Conservation (phyloP, 2,888 invertebrate genomes). For the Acheta domesticus region DNA sequence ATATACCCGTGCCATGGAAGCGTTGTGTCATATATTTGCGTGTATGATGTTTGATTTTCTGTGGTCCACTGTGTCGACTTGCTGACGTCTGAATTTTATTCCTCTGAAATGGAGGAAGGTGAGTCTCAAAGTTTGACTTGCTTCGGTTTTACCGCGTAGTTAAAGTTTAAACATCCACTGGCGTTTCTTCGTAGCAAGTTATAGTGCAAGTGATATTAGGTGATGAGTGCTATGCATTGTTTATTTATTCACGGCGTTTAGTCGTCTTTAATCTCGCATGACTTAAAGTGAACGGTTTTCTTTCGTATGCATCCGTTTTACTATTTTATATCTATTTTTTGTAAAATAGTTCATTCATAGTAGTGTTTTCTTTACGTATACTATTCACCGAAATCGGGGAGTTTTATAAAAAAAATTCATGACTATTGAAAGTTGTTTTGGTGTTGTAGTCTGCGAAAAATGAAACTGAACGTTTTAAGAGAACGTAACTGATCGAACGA, state of each 20-base stretch:
- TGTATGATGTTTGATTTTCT: constrained; percentile 2
- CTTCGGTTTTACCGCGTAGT: constrained; percentile 2
- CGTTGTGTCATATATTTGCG: constrained; percentile 1
- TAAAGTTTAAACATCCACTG: background rate
- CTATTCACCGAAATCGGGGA: too few relatives aligned
- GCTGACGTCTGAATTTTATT: constrained; percentile 18
- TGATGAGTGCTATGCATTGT: background rate
- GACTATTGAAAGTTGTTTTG: too few relatives aligned
- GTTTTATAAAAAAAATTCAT: too few relatives aligned
- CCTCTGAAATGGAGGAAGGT: constrained; percentile 9
- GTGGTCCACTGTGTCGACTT: constrained; percentile 18
- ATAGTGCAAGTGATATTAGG: constrained; percentile 4
- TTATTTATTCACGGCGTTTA: background rate
- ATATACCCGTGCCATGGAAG: background rate
- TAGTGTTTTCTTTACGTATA: too few relatives aligned
- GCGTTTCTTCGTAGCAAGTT: constrained; percentile 7
- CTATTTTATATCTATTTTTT: too few relatives aligned
- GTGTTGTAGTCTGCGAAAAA: too few relatives aligned
- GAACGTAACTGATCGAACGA: too few relatives aligned
- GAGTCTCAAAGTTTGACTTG: constrained; percentile 5
- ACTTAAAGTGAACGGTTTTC: background rate
- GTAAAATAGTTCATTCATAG: too few relatives aligned
- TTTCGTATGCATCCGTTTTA: background rate
- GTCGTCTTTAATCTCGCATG: constrained; percentile 2
- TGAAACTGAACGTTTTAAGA: too few relatives aligned